Conservation (phyloP, 1,140 invertebrate genomes). For the Drosophila kohkoa region DNA sequence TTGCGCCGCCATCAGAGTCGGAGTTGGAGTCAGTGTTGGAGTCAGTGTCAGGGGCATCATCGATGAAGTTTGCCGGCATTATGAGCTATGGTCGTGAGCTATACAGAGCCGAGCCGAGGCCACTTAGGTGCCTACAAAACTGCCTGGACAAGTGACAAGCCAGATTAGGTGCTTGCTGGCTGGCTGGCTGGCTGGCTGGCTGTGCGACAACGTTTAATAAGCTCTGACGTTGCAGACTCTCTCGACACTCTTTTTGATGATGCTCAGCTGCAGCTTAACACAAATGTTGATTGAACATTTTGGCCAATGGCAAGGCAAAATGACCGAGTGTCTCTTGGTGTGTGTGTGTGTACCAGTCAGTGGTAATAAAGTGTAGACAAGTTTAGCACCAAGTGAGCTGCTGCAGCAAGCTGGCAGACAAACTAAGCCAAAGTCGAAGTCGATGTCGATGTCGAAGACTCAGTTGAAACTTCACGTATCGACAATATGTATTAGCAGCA, state of each 20-base stretch:
- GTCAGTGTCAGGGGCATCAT: conserved; percentile 22
- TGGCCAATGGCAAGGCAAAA: conserved; percentile 13
- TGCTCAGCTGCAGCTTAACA: conserved; percentile 31
- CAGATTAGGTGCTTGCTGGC: conserved; percentile 50
- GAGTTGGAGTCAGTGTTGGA: conserved; percentile 7
- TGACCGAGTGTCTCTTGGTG: neutral
- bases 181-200: neutral
- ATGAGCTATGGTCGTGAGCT: conserved; percentile 64
- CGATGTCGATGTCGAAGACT: conserved; percentile 1
- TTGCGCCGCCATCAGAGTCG: conserved; percentile 57
- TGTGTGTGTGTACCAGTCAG: conserved; percentile 13
- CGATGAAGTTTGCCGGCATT: conserved; percentile 29
- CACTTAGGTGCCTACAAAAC: conserved; percentile 54
- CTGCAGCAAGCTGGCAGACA: conserved; percentile 25
- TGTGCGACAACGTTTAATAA: conserved; percentile 61
- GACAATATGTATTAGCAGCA: conserved; percentile 22
- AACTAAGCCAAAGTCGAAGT: conserved; percentile 10
- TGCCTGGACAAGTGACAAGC: conserved; percentile 63
- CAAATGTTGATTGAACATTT: conserved; percentile 50
- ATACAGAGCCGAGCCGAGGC: conserved; percentile 10
- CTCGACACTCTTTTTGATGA: conserved; percentile 6
- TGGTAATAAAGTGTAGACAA: conserved; percentile 53
- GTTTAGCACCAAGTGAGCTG: conserved; percentile 49
- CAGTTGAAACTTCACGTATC: conserved; percentile 17
- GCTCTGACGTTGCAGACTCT: conserved; percentile 45